phyloP scores from a whole-genome alignment of 1,140 invertebrate genomes.

The Phymorhynchus buccinoides region DNA sequence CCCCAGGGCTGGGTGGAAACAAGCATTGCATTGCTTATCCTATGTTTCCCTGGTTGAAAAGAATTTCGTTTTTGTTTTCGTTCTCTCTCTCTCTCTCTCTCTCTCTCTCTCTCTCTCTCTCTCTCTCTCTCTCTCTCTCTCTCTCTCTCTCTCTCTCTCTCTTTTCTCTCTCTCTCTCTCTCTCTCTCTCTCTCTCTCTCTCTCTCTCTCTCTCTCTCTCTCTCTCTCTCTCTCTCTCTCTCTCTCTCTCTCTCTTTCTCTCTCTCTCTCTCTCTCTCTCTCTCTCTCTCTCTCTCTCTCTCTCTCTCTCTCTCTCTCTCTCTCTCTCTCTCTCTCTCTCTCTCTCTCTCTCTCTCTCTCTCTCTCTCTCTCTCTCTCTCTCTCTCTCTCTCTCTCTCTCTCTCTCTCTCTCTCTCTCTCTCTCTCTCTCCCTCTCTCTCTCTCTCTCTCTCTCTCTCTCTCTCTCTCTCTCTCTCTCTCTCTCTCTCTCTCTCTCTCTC shows the following conservation, averaged over 20 bases:
- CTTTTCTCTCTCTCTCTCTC: background rate
- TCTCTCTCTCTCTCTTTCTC: constrained; percentile 11
- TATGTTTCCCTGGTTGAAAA: too few relatives aligned
- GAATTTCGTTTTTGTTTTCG: too few relatives aligned
- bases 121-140: background rate
- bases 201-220: constrained; percentile 30
- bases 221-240: background rate
- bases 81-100: too few relatives aligned
- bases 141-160: background rate
- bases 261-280: constrained; percentile 16
- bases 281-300: constrained; percentile 26
- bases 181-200: background rate
- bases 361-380: constrained; percentile 6
- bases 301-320: background rate
- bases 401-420: background rate
- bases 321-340: background rate
- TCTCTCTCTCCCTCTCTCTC: constrained; percentile 14
- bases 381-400: background rate
- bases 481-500: background rate
- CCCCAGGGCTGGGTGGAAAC: too few relatives aligned
- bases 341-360: background rate
- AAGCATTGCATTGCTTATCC: too few relatives aligned
- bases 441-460: background rate
- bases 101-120: background rate
- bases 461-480: constrained; percentile 5